A percentile compares a stretch with the other conserved stretches of the same genome.
Conservation (phyloP, 2,113 vertebrate species). For the Prolemur simus region DNA sequence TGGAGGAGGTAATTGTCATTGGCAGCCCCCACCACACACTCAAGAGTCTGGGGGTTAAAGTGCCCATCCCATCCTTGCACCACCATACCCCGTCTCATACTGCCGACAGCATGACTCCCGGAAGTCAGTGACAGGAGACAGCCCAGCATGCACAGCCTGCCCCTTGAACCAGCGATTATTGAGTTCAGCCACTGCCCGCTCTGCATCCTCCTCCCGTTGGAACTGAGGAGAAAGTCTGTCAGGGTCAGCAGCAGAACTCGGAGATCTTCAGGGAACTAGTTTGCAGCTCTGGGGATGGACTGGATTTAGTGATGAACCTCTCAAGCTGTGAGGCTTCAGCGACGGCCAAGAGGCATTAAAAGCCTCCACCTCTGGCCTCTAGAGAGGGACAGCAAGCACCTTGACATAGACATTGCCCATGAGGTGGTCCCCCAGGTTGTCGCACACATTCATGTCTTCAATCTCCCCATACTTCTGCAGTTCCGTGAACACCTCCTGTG, state of each 20-base stretch:
- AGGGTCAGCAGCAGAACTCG: not conserved
- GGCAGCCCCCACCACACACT: not conserved
- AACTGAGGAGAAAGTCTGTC: slow-evolving; percentile 52
- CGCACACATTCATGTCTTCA: slow-evolving; percentile 78
- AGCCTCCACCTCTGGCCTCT: not conserved
- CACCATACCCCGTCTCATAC: slow-evolving; percentile 73
- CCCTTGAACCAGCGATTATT: slow-evolving; percentile 69
- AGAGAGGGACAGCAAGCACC: slow-evolving; percentile 38
- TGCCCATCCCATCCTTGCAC: not conserved
- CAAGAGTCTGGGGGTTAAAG: not conserved
- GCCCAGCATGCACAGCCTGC: slow-evolving; percentile 66
- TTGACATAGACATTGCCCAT: slow-evolving; percentile 76
- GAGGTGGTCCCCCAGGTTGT: slow-evolving; percentile 77
- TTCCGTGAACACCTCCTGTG: slow-evolving; percentile 76
- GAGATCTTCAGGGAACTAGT: not conserved
- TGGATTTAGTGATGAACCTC: not conserved
- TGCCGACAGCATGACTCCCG: slow-evolving; percentile 68
- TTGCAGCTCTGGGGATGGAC: not conserved
- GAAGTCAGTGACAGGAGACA: slow-evolving; percentile 75
- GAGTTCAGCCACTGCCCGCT: slow-evolving; percentile 64
- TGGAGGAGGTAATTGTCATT: not conserved
- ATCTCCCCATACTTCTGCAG: slow-evolving; percentile 76
- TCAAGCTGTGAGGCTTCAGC: slow-evolving; percentile 6
- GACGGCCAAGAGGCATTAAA: not conserved
- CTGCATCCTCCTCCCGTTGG: slow-evolving; percentile 64